Conservation (phyloP, 1,140 invertebrate genomes). For the Thaumetopoea pityocampa region DNA sequence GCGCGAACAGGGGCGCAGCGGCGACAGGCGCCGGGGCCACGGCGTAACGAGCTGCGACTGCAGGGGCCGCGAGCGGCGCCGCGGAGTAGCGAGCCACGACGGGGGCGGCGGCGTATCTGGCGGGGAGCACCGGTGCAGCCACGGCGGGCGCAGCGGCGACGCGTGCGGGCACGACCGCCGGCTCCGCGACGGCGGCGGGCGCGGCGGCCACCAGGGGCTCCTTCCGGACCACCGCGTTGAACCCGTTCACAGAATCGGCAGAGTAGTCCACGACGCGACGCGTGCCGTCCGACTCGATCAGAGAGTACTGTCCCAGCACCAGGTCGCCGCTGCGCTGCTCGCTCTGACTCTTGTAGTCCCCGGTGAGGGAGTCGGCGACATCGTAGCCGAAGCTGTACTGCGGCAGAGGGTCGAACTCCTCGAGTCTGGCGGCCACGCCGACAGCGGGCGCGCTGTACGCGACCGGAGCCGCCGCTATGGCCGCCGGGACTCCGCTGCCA, state of each 20-base stretch:
- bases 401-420: constrained; percentile 77
- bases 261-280: constrained; percentile 76
- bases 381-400: constrained; percentile 79
- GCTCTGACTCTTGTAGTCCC: constrained; percentile 79
- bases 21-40: constrained; percentile 26
- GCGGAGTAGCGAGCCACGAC: constrained; percentile 26
- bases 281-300: constrained; percentile 78
- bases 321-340: constrained; percentile 79
- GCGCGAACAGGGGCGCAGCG: constrained; percentile 14
- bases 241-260: constrained; percentile 78
- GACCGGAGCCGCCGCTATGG: constrained; percentile 49
- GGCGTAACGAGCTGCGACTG: constrained; percentile 19
- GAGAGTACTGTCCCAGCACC: constrained; percentile 77
- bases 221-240: constrained; percentile 77
- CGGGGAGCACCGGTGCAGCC: constrained; percentile 25
- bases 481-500: constrained; percentile 49
- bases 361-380: constrained; percentile 78
- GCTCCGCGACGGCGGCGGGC: constrained; percentile 49
- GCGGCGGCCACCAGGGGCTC: constrained; percentile 58
- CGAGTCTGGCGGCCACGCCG: constrained; percentile 58
- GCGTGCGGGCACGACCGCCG: constrained; percentile 36
- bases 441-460: constrained; percentile 55
- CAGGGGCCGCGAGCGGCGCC: constrained; percentile 23
- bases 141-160: constrained; percentile 24
- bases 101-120: background rate